phyloP scores from a whole-genome alignment of 2,113 vertebrate species.

The Hemiprocne comata region DNA sequence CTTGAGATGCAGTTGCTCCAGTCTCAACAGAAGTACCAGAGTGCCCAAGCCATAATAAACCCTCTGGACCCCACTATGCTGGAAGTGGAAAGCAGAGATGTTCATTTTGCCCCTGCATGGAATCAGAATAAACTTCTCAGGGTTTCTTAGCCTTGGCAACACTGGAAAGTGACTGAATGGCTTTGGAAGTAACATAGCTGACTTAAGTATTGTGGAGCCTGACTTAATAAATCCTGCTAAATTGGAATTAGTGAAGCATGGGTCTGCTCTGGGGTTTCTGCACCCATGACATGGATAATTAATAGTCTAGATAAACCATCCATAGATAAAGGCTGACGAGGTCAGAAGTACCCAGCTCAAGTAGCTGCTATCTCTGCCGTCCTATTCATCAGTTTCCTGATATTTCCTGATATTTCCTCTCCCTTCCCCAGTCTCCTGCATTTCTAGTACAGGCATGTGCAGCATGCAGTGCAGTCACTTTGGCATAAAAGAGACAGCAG shows the following conservation, averaged over 20 bases:
- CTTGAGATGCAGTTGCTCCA: neutral
- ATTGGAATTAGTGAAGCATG: neutral
- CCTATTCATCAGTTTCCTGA: neutral
- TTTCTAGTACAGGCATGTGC: neutral
- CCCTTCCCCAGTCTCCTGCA: neutral
- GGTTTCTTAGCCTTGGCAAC: neutral
- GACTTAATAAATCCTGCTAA: neutral
- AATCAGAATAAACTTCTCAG: neutral
- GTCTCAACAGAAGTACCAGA: neutral
- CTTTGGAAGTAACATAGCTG: neutral
- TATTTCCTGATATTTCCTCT: neutral
- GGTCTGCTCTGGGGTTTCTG: neutral
- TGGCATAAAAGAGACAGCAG: neutral
- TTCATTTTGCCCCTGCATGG: neutral
- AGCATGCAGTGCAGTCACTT: neutral
- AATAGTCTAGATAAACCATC: neutral
- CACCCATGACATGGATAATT: neutral
- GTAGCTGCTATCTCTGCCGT: neutral
- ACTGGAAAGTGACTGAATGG: neutral
- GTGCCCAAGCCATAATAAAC: neutral
- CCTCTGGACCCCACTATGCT: neutral
- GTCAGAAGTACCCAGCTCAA: neutral
- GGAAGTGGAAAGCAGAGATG: neutral
- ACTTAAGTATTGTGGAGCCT: neutral
- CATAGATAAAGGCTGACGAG: neutral